Evolutionary conservation across 2,797 vertebrate species (phyloP).

Genomic region (Ambastaia sidthimunki): DNA sequence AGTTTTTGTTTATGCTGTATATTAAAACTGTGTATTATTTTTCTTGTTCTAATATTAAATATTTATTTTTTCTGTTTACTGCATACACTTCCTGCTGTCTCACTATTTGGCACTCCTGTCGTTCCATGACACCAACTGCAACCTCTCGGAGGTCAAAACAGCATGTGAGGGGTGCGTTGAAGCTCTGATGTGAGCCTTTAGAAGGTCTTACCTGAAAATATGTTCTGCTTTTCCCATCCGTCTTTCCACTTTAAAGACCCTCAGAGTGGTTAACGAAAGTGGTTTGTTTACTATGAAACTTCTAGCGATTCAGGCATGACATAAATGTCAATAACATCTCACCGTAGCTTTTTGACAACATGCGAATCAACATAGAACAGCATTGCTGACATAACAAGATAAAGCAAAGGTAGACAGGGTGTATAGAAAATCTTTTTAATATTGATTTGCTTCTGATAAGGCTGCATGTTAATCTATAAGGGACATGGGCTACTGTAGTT

Average conservation of each 20-base stretch:
- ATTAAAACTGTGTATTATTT: too few relatives aligned
- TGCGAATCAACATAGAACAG: constrained; percentile 36
- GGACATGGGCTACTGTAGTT: constrained; percentile 66
- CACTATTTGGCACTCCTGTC: too few relatives aligned
- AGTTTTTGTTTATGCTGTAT: too few relatives aligned
- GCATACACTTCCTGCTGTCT: too few relatives aligned
- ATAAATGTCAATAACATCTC: neutral
- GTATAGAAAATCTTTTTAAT: constrained; percentile 77
- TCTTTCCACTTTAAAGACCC: neutral
- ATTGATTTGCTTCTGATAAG: constrained; percentile 75
- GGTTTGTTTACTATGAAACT: neutral
- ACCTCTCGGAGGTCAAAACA: too few relatives aligned
- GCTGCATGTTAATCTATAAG: constrained; percentile 71
- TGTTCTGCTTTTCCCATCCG: neutral
- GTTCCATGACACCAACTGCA: too few relatives aligned
- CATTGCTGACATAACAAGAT: neutral
- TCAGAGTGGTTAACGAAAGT: neutral
- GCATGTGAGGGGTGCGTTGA: neutral
- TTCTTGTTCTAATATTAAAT: too few relatives aligned
- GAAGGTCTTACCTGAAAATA: neutral
- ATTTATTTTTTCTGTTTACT: too few relatives aligned
- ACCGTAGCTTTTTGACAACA: constrained; percentile 27
- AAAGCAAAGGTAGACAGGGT: constrained; percentile 69
- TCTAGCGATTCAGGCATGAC: neutral
- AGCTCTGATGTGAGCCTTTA: neutral